These are phyloP conservation scores for Anisognathus igniventris DNA, from an alignment of 2,797 vertebrate genomes.

Conservation along the genomic window DNA sequence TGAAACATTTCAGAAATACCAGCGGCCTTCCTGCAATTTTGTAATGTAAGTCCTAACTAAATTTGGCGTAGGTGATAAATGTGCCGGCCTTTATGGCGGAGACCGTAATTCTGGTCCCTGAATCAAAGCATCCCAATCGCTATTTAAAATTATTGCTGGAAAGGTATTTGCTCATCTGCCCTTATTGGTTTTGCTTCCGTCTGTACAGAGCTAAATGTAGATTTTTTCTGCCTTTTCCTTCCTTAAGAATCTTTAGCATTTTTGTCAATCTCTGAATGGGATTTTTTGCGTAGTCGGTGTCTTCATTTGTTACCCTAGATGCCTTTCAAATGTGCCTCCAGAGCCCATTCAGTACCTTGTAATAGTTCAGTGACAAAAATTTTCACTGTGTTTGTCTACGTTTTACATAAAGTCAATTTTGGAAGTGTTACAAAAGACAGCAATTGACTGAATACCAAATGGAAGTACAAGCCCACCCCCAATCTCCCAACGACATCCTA, in stretches of 20 bases:
- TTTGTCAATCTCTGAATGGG: conserved; percentile 63
- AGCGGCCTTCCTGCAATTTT: conserved; percentile 62
- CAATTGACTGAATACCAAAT: conserved; percentile 65
- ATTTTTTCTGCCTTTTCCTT: not conserved
- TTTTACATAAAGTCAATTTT: conserved; percentile 31
- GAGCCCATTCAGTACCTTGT: conserved; percentile 36
- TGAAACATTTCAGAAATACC: conserved; percentile 63
- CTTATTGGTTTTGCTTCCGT: conserved; percentile 42
- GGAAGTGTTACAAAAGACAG: conserved; percentile 69
- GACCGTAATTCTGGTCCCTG: conserved; percentile 55
- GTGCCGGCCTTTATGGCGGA: conserved; percentile 61
- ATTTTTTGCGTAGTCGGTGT: conserved; percentile 54
- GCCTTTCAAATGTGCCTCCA: conserved; percentile 57
- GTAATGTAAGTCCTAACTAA: conserved; percentile 53
- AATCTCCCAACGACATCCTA: conserved; percentile 27
- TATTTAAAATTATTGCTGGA: conserved; percentile 59
- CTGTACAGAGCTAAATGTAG: not conserved
- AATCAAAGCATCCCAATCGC: conserved; percentile 53
- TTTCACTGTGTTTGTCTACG: not conserved
- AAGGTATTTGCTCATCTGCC: conserved; percentile 62
- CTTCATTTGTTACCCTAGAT: conserved; percentile 34
- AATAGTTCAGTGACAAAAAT: conserved; percentile 34
- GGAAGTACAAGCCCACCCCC: conserved; percentile 53
- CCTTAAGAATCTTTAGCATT: conserved; percentile 5
- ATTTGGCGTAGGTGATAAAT: conserved; percentile 57